Evolutionary conservation across 2,797 vertebrate genomes (phyloP), one percentile per base, ranked within the genome.

Genomic region (Picus viridis): DNA sequence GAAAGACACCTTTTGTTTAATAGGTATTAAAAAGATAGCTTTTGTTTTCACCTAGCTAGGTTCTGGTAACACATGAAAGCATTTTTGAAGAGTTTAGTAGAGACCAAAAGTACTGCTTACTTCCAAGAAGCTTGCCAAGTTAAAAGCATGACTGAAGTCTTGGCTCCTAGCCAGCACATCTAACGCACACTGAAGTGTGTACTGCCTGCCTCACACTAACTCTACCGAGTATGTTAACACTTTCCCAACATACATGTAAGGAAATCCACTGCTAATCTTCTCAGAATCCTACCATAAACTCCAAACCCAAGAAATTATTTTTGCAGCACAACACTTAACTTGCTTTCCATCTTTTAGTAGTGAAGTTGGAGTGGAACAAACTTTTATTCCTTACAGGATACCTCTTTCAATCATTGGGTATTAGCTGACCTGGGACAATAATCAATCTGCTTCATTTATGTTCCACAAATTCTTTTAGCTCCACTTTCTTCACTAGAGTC

Each of bases 261-360:
- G 36, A 93, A 95, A 89, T 57, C 59, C 59, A 78, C 34, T 67
- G 59, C 68, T 93, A 89, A 89, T 76, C 79, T 57, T 89, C 73
- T 75, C 71, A 34, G 26, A 93, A 87, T 49, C 47, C 24, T 9
- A 64, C 47, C 61, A 93, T 10, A 24, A 89, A 76, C 49, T 73
- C 70, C 74, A 63, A 86, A 68, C 1, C 2, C 53, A 76, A 65
- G 41, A 85, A 80, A 54, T 77, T 26, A 32, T 47, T 91, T 86
- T 90, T 67, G 63, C 62, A 88, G 53, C 19, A n/a, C 19, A 70
- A 72, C 41, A 32, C 32, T 76, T 78, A 53, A 47, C 56, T 43
- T 72, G 39, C 39, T 36, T 84, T 67, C 63, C n/a, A 59, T 54
- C 43, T 88, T 49, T 49, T n/a, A 30, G 18, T 36, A 74, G 39